Evolutionary conservation across 2,888 invertebrate genomes (phyloP).

Genomic region (Xylota sylvarum): DNA sequence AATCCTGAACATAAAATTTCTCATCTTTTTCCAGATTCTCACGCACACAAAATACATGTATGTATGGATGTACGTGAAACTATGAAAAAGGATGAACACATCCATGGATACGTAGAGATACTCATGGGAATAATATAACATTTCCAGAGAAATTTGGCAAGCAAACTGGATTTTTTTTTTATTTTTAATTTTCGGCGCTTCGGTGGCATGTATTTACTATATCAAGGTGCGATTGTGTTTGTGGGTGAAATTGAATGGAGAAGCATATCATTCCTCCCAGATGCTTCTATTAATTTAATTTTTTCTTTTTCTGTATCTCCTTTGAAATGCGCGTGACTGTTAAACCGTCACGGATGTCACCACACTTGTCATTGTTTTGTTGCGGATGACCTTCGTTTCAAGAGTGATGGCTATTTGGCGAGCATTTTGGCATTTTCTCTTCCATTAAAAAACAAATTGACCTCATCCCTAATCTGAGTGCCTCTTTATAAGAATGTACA

Average conservation of each 20-base stretch:
- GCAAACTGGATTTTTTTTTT: conserved; percentile 45
- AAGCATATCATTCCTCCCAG: conserved; percentile 1
- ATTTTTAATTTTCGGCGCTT: conserved; percentile 36
- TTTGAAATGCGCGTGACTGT: conserved; percentile 33
- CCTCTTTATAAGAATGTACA: neutral
- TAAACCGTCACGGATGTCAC: conserved; percentile 34
- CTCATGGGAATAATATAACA: conserved; percentile 20
- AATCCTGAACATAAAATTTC: conserved; percentile 14
- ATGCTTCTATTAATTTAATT: conserved; percentile 1
- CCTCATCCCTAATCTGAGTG: neutral
- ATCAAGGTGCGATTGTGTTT: conserved; percentile 10
- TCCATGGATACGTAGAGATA: neutral
- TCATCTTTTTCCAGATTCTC: conserved; percentile 68
- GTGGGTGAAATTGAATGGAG: neutral
- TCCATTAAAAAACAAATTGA: neutral
- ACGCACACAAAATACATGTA: conserved; percentile 19
- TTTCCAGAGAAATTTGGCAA: conserved; percentile 65
- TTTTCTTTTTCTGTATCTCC: neutral
- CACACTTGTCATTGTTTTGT: conserved; percentile 17
- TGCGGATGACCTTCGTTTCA: conserved; percentile 29
- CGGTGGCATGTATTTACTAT: conserved; percentile 18
- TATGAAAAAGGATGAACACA: conserved; percentile 68
- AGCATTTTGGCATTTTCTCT: conserved; percentile 17
- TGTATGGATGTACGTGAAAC: conserved; percentile 68
- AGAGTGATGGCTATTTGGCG: conserved; percentile 40